Evolutionary conservation across 1,140 invertebrate species (phyloP).

Genomic region (Drosophila bipectinata): DNA sequence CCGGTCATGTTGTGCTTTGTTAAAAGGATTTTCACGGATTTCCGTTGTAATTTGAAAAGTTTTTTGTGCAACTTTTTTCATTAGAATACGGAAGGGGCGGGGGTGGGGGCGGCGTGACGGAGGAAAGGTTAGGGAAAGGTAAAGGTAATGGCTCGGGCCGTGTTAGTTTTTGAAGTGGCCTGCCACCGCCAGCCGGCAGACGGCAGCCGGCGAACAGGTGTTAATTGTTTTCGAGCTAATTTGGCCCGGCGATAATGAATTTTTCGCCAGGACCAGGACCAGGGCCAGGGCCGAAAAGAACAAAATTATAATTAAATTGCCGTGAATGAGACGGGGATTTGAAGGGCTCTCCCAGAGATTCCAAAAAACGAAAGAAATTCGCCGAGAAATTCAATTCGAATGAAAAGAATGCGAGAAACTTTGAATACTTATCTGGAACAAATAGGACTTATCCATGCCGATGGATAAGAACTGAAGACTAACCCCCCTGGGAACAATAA

Average conservation of each 20-base stretch:
- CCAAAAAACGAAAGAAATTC: neutral
- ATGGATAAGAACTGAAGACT: too few species aligned
- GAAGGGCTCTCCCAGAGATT: conserved; percentile 22
- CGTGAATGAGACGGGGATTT: conserved; percentile 54
- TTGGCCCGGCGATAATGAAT: conserved; percentile 71
- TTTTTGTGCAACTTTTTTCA: conserved; percentile 81
- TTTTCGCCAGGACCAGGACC: conserved; percentile 22
- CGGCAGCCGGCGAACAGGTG: conserved; percentile 68
- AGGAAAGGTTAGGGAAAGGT: neutral
- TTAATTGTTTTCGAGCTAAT: conserved; percentile 81
- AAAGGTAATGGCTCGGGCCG: conserved; percentile 32
- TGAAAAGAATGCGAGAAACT: neutral
- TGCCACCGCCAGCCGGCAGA: conserved; percentile 41
- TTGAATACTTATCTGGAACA: neutral
- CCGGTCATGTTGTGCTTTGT: conserved; percentile 72
- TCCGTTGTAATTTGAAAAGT: conserved; percentile 82
- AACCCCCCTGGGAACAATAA: conserved; percentile 51
- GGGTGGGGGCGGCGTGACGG: conserved; percentile 4
- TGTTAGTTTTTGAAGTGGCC: conserved; percentile 69
- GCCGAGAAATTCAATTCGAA: too few species aligned
- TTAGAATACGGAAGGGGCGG: conserved; percentile 54
- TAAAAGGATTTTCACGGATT: conserved; percentile 83
- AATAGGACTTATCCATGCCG: too few species aligned
- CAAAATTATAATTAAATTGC: conserved; percentile 77
- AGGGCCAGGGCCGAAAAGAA: conserved; percentile 23